Percentiles rank a stretch among this genome's conserved stretches.
Conservation (phyloP, 2,888 invertebrate species). For the Galeopsomyia nigrocyanea region DNA sequence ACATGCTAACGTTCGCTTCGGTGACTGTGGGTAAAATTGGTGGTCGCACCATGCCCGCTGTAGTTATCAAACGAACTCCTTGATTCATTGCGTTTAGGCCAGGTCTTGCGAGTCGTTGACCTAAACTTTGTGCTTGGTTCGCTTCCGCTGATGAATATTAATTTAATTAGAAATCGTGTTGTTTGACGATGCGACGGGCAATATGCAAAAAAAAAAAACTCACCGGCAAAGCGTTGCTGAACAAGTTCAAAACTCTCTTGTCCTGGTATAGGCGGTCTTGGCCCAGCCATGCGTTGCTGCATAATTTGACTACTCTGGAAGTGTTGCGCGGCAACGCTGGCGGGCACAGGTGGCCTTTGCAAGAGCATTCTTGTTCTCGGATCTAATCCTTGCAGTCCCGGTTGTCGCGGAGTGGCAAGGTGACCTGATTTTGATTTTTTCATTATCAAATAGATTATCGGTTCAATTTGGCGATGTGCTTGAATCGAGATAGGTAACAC, state of each 20-base stretch:
- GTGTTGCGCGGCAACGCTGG: conserved; percentile 60
- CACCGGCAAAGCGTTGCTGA: conserved; percentile 62
- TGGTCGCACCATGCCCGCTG: conserved; percentile 60
- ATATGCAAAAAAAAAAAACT: not conserved
- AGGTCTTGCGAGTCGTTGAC: conserved; percentile 62
- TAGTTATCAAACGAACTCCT: conserved; percentile 60
- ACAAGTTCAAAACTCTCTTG: conserved; percentile 60
- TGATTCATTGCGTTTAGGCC: conserved; percentile 60
- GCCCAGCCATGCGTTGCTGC: conserved; percentile 64
- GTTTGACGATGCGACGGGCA: not conserved
- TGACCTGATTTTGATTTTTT: not conserved
- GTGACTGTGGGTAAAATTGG: conserved; percentile 60
- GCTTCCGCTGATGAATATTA: conserved; percentile 53
- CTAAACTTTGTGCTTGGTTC: conserved; percentile 58
- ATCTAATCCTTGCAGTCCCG: conserved; percentile 70
- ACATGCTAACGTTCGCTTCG: conserved; percentile 57
- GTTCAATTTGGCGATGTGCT: too few species aligned
- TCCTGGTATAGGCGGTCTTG: conserved; percentile 60
- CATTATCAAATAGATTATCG: not conserved
- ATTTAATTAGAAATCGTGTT: not conserved
- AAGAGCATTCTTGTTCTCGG: conserved; percentile 72
- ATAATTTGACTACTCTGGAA: conserved; percentile 61
- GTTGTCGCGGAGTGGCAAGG: not conserved
- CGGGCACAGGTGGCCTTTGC: conserved; percentile 68
- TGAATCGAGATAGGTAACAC: not conserved